A percentile compares a stretch with the other conserved stretches of the same genome.
These are phyloP conservation scores for Parnassius apollo DNA, from an alignment of 2,888 invertebrate species.

Conservation along the genomic window DNA sequence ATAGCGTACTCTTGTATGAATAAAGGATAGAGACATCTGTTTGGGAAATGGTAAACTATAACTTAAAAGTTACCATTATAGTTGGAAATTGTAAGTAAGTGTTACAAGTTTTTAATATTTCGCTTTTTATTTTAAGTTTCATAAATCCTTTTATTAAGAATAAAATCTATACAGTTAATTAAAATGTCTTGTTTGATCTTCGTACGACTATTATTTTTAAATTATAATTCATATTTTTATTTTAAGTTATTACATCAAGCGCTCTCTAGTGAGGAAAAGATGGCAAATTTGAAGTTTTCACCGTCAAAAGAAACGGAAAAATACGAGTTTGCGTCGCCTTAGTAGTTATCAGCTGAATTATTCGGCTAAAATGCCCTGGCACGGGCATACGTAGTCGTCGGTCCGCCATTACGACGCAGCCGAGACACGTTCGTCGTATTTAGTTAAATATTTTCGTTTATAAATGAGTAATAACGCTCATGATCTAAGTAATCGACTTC, in stretches of 20 bases:
- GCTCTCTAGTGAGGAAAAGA: constrained; percentile 53
- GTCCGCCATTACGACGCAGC: constrained; percentile 82
- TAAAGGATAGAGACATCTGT: constrained; percentile 1
- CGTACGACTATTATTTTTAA: background rate
- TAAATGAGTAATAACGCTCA: constrained; percentile 91
- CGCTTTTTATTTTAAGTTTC: background rate
- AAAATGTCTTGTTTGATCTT: no score
- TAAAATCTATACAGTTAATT: no score
- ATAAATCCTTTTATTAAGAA: background rate
- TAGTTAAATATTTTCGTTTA: constrained; percentile 82
- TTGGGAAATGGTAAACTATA: background rate
- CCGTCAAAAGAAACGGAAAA: constrained; percentile 81
- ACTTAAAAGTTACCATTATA: constrained; percentile 1
- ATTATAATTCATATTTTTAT: background rate
- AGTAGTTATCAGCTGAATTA: constrained; percentile 82
- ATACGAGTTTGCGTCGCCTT: constrained; percentile 80
- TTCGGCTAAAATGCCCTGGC: constrained; percentile 83
- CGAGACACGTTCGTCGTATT: constrained; percentile 82
- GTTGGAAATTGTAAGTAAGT: background rate
- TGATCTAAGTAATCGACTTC: constrained; percentile 97
- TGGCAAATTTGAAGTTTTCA: constrained; percentile 48
- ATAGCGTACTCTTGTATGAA: background rate
- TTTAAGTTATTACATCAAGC: constrained; percentile 5
- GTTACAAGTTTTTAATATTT: constrained; percentile 4
- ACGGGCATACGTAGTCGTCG: constrained; percentile 82